phyloP scores from a whole-genome alignment of 2,888 invertebrate species.

The Camptogramma bilineatum region DNA sequence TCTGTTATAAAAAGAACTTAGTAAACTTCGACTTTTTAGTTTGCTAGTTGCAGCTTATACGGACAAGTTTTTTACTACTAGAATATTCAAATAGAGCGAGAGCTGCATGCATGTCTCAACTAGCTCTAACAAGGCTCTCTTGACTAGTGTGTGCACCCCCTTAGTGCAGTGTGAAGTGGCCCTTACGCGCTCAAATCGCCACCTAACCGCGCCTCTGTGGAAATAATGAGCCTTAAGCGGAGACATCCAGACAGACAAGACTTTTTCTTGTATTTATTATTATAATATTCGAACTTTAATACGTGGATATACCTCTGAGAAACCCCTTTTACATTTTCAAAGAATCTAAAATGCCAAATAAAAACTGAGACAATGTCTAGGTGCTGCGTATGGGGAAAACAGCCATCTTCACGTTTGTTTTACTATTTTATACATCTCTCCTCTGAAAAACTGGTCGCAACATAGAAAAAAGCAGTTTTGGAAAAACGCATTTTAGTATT shows the following conservation, averaged over 20 bases:
- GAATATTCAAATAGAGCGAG: constrained; percentile 31
- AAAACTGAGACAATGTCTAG: too few relatives aligned
- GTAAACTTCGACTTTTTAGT: background rate
- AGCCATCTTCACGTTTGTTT: too few relatives aligned
- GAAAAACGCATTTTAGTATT: too few relatives aligned
- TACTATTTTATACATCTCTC: too few relatives aligned
- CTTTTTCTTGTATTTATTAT: constrained; percentile 9
- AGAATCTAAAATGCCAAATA: too few relatives aligned
- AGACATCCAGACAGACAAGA: constrained; percentile 29
- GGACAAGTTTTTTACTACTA: constrained; percentile 1
- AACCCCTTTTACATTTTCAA: too few relatives aligned
- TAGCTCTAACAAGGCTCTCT: constrained; percentile 57
- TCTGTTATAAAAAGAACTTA: background rate
- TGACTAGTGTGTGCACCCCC: constrained; percentile 38
- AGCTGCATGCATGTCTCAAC: constrained; percentile 42
- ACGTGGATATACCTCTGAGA: too few relatives aligned
- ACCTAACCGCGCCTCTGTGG: constrained; percentile 46
- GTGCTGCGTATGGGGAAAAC: too few relatives aligned
- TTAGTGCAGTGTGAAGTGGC: constrained; percentile 48
- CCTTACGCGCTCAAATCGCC: constrained; percentile 55
- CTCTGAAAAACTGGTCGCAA: too few relatives aligned
- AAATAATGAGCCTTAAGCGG: constrained; percentile 47
- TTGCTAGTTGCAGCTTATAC: background rate
- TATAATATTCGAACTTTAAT: too few relatives aligned
- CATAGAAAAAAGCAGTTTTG: too few relatives aligned